Evolutionary conservation across 2,888 invertebrate genomes (phyloP).

Genomic region (Melipona bicolor): DNA sequence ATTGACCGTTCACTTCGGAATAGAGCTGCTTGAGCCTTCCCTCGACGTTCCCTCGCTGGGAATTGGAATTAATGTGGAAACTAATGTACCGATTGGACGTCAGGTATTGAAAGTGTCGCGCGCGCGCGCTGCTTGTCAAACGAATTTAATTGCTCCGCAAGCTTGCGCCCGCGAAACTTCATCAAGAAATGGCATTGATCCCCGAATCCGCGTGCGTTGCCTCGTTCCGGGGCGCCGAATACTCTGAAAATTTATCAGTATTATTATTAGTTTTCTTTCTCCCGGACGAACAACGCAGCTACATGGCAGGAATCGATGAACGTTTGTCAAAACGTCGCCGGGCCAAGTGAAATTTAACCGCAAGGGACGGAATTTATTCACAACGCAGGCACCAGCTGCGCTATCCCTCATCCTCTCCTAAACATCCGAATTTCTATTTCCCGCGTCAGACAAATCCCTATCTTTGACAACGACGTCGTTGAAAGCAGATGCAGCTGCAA

Average conservation of each 20-base stretch:
- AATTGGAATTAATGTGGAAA: conserved; percentile 16
- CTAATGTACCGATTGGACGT: conserved; percentile 19
- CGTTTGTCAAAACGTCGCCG: background rate
- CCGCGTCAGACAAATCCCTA: conserved; percentile 1
- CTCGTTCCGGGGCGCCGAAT: too few species aligned
- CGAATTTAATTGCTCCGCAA: conserved; percentile 11
- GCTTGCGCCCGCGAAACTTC: background rate
- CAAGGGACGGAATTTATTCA: background rate
- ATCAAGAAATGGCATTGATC: background rate
- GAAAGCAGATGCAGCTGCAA: conserved; percentile 17
- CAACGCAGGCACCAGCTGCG: background rate
- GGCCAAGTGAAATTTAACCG: background rate
- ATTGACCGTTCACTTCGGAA: conserved; percentile 13
- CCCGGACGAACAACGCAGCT: background rate
- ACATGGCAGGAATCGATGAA: background rate
- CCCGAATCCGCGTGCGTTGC: too few species aligned
- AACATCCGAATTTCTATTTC: conserved; percentile 23
- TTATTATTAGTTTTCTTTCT: too few species aligned
- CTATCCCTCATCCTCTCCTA: too few species aligned
- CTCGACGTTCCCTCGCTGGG: background rate
- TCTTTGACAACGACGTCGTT: conserved; percentile 18
- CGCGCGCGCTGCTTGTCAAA: background rate
- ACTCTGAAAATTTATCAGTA: too few species aligned
- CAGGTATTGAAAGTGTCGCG: conserved; percentile 3
- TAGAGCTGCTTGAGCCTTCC: background rate